A percentile compares a stretch with the other conserved stretches of the same genome.
phyloP scores from a whole-genome alignment of 2,113 vertebrate genomes.

The Sus scrofa region DNA sequence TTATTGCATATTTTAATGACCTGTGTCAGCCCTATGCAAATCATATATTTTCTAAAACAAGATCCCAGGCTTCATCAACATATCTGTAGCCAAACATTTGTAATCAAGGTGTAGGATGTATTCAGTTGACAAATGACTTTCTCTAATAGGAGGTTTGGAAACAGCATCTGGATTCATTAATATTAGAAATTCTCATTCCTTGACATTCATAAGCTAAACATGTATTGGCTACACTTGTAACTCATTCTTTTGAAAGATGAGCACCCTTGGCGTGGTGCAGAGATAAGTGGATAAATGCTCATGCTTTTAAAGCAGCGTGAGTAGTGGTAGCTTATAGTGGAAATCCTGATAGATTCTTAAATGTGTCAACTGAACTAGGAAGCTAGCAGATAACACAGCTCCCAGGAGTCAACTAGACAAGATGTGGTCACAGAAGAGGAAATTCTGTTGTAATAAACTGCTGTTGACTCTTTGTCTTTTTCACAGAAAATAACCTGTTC shows the following conservation, averaged over 20 bases:
- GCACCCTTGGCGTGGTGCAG: neutral
- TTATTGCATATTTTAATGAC: conserved; percentile 45
- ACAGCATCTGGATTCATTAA: conserved; percentile 41
- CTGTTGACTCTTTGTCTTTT: conserved; percentile 57
- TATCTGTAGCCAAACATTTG: conserved; percentile 30
- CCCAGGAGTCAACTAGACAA: neutral
- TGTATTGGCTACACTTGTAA: neutral
- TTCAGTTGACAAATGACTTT: conserved; percentile 24
- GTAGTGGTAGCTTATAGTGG: neutral
- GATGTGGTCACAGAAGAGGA: neutral
- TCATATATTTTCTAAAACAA: conserved; percentile 14
- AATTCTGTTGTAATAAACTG: neutral
- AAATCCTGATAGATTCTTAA: conserved; percentile 10
- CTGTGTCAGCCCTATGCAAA: neutral
- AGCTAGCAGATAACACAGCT: neutral
- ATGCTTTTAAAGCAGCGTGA: conserved; percentile 5
- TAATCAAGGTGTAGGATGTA: neutral
- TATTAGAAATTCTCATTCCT: conserved; percentile 49
- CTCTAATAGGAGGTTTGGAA: neutral
- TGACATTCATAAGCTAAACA: neutral
- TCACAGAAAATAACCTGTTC: conserved; percentile 13
- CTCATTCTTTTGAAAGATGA: conserved; percentile 50
- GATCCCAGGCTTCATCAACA: neutral
- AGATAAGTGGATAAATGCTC: neutral
- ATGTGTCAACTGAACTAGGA: neutral